These are phyloP conservation scores for Perdita meconis DNA, from an alignment of 2,888 invertebrate genomes.

Conservation along the genomic window DNA sequence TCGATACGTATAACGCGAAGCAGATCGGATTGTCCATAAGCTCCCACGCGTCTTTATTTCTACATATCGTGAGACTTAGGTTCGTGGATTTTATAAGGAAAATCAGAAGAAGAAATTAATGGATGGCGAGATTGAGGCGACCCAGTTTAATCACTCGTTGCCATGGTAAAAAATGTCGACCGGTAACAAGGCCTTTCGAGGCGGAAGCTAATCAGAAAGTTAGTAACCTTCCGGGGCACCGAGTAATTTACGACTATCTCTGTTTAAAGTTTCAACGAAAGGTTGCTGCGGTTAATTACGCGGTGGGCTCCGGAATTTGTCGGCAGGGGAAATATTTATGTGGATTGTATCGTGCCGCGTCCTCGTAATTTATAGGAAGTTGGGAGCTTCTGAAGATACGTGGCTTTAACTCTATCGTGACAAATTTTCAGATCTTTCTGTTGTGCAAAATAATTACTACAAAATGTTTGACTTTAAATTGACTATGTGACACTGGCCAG, in stretches of 20 bases:
- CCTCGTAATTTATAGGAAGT: conserved; percentile 25
- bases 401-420: too few relatives aligned
- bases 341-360: conserved; percentile 1
- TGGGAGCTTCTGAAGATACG: conserved; percentile 9
- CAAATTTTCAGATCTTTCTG: too few relatives aligned
- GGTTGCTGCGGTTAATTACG: conserved; percentile 11
- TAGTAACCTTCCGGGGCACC: background rate
- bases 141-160: conserved; percentile 16
- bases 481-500: too few relatives aligned
- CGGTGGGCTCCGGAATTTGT: background rate
- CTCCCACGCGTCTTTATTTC: conserved; percentile 14
- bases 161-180: background rate
- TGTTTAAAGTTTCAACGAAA: conserved; percentile 1
- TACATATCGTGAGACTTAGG: background rate
- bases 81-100: background rate
- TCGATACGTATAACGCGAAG: conserved; percentile 42
- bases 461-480: too few relatives aligned
- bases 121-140: too few relatives aligned
- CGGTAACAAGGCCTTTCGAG: background rate
- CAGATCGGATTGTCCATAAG: conserved; percentile 45
- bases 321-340: conserved; percentile 11
- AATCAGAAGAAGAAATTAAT: too few relatives aligned
- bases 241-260: background rate
- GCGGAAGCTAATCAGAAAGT: background rate
- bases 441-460: too few relatives aligned